Evolutionary conservation across 2,797 vertebrate species (phyloP), one percentile per base, ranked within the genome.

Genomic region (Cossypha caffra): DNA sequence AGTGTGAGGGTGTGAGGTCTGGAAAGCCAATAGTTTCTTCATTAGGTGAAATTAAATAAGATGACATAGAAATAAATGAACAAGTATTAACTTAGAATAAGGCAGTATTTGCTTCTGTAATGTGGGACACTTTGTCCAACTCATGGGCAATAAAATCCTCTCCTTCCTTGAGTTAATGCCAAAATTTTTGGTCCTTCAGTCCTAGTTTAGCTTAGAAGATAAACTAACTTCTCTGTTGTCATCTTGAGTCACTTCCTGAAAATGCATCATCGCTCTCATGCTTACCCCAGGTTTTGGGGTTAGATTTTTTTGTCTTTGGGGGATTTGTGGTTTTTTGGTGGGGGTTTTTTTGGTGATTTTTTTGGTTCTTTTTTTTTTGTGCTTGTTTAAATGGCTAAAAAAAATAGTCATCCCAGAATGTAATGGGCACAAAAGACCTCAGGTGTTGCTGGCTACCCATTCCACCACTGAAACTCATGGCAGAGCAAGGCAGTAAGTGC

Each of bases 251-350:
- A 3, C 42, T 54, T 76, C 0, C 43, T 40, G 47, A 59, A 50
- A 94, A 79, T 42, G 3, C 5, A 74, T 23, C 45, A 55, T 10
- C 24, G 37, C 40, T 74, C 64, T 54, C 31, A 47, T 43, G 6
- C 23, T 78, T 16, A 33, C 6, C 62, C 51, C 25, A 37, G 24
- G 8, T 6, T 48, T 42, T 73, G 38, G 8, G 8, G 5, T 16
- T 52, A 21, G 3, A 0, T 4, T 31, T 57, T 67, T 74, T 21
- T 55, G 4, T 55, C 18, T n/a, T 62, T 68, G 35, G 18, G 3
- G 3, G 2, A 1, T 13, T 28, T 23, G 11, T 14, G 26, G 45
- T 2, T 6, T 28, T 20, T 37, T 20, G 25, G 3, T 2, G 38
- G n/a, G 31, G 15, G 8, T 4, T 51, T 51, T 51, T 51, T 50